Conservation (phyloP, 2,113 vertebrate species). For the Elephantulus edwardii region DNA sequence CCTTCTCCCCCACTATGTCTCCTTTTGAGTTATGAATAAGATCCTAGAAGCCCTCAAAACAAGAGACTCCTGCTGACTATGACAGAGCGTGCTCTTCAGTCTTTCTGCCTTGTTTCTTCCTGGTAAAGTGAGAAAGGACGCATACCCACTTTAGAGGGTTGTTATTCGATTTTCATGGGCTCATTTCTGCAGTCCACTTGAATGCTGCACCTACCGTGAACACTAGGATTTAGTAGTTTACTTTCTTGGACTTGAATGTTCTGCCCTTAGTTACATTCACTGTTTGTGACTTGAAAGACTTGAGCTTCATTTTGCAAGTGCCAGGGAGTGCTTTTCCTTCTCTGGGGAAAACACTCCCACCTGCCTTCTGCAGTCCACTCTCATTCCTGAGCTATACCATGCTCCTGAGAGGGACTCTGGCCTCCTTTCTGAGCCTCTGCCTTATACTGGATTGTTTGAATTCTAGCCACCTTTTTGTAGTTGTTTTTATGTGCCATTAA, state of each 20-base stretch:
- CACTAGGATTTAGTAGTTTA: background rate
- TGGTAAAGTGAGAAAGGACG: background rate
- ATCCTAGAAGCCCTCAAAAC: background rate
- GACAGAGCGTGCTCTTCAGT: background rate
- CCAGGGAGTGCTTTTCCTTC: background rate
- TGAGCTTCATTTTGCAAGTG: background rate
- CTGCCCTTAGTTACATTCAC: background rate
- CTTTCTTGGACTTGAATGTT: background rate
- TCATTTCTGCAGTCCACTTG: rapidly evolving
- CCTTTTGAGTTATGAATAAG: background rate
- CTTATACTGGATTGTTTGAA: background rate
- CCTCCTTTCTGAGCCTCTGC: rapidly evolving
- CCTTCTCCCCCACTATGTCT: background rate
- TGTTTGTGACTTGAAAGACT: background rate
- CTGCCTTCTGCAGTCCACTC: too few relatives aligned
- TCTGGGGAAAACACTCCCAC: background rate
- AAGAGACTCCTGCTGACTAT: background rate
- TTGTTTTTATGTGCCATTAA: too few relatives aligned
- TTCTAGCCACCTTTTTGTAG: background rate
- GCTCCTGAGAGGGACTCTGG: background rate
- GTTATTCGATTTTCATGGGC: background rate
- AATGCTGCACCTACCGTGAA: background rate
- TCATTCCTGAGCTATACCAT: background rate
- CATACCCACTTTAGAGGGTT: background rate
- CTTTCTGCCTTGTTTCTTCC: background rate